A percentile compares a stretch with the other conserved stretches of the same genome.
These are phyloP conservation scores for Pampus argenteus DNA, from an alignment of 2,797 vertebrate species.

Conservation along the genomic window DNA sequence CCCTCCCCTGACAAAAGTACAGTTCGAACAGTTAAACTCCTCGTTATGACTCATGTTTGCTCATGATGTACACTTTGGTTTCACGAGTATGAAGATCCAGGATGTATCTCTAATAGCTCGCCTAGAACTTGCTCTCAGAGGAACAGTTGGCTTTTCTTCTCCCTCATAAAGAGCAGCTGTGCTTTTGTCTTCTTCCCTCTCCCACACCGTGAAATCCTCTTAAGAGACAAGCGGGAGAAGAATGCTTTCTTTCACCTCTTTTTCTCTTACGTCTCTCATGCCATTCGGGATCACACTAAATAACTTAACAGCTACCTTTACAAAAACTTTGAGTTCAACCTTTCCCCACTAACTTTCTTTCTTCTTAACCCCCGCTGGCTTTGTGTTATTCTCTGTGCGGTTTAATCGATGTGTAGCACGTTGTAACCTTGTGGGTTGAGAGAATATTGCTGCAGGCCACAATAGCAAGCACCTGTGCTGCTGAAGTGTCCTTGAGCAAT, in stretches of 20 bases:
- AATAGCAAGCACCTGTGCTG: slow-evolving; percentile 40
- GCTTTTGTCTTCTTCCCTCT: slow-evolving; percentile 77
- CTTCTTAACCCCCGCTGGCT: slow-evolving; percentile 21
- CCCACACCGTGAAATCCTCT: slow-evolving; percentile 81
- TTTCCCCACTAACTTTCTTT: neutral
- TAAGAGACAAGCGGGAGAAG: slow-evolving; percentile 61
- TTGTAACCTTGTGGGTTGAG: slow-evolving; percentile 19
- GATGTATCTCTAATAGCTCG: slow-evolving; percentile 38
- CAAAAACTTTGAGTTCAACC: slow-evolving; percentile 23
- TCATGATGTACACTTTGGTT: neutral
- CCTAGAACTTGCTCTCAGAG: slow-evolving; percentile 40
- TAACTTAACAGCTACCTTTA: slow-evolving; percentile 32
- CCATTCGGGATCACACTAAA: slow-evolving; percentile 28
- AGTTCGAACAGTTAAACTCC: neutral
- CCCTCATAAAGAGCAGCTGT: slow-evolving; percentile 80
- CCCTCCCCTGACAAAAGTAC: neutral
- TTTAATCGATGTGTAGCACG: slow-evolving; percentile 19
- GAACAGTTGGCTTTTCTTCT: slow-evolving; percentile 73
- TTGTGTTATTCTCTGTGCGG: neutral
- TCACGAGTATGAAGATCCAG: slow-evolving; percentile 16
- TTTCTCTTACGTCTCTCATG: slow-evolving; percentile 7
- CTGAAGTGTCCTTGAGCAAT: slow-evolving; percentile 56
- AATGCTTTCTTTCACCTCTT: slow-evolving; percentile 19
- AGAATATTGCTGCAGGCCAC: neutral
- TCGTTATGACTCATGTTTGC: neutral